Evolutionary conservation across 2,888 invertebrate genomes (phyloP).

Genomic region (Acleris laterana): DNA sequence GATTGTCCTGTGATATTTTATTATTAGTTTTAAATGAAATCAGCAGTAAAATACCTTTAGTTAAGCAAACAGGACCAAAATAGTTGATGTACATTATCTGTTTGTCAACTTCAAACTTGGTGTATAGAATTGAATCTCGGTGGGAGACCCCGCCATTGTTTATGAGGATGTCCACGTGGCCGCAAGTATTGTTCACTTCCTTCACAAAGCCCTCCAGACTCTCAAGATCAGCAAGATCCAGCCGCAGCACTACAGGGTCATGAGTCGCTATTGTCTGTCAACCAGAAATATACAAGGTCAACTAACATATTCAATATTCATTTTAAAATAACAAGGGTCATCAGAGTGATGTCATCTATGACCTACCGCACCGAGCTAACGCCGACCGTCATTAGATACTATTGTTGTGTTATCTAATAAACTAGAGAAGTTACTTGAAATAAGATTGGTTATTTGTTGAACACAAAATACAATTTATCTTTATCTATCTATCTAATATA

Average conservation of each 20-base stretch:
- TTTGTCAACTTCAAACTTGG: slow-evolving; percentile 91
- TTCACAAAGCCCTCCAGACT: slow-evolving; percentile 85
- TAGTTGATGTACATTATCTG: slow-evolving; percentile 97
- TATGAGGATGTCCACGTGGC: slow-evolving; percentile 93
- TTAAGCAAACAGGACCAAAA: slow-evolving; percentile 95
- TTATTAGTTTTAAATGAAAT: background rate
- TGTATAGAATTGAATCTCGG: slow-evolving; percentile 89
- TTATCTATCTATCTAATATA: too few relatives aligned
- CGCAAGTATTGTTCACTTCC: slow-evolving; percentile 88
- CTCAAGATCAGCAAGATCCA: slow-evolving; percentile 91
- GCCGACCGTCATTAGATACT: too few relatives aligned
- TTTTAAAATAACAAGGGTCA: too few relatives aligned
- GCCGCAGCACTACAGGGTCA: slow-evolving; percentile 88
- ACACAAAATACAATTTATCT: too few relatives aligned
- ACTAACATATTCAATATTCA: background rate
- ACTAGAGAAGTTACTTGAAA: too few relatives aligned
- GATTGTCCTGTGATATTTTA: background rate
- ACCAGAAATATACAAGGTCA: slow-evolving; percentile 37
- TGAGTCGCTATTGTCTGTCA: slow-evolving; percentile 84
- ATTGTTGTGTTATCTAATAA: too few relatives aligned
- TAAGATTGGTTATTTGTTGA: too few relatives aligned
- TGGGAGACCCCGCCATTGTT: slow-evolving; percentile 96
- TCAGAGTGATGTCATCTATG: too few relatives aligned
- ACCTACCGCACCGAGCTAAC: too few relatives aligned
- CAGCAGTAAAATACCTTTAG: slow-evolving; percentile 87